Conservation (phyloP, 2,113 vertebrate species). For the Alouatta palliata region DNA sequence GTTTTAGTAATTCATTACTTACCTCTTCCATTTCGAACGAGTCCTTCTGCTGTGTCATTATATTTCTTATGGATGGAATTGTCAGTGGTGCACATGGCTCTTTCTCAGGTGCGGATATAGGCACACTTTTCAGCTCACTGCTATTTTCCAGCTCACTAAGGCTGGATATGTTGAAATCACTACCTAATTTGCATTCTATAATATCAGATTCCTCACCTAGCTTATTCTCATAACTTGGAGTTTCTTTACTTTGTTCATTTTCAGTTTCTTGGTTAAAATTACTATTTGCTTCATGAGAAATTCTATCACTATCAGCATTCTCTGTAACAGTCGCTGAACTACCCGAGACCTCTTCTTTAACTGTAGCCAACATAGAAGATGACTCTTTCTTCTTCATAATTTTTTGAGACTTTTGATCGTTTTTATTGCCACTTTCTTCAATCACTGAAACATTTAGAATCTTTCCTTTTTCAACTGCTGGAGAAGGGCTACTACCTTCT, state of each 20-base stretch:
- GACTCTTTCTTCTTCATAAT: slow-evolving; percentile 89
- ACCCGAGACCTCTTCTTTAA: slow-evolving; percentile 88
- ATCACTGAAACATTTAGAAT: slow-evolving; percentile 26
- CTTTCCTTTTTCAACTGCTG: slow-evolving; percentile 78
- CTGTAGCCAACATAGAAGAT: slow-evolving; percentile 86
- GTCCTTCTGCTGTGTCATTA: slow-evolving; percentile 89
- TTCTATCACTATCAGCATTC: not conserved
- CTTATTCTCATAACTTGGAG: slow-evolving; percentile 60
- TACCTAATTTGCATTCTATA: slow-evolving; percentile 48
- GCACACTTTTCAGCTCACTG: slow-evolving; percentile 62
- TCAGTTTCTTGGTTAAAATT: slow-evolving; percentile 35
- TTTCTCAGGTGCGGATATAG: slow-evolving; percentile 75
- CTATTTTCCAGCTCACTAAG: slow-evolving; percentile 54
- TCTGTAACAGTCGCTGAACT: slow-evolving; percentile 49
- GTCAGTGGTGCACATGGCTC: slow-evolving; percentile 77
- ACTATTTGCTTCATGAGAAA: slow-evolving; percentile 57
- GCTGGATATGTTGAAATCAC: slow-evolving; percentile 62
- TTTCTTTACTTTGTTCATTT: slow-evolving; percentile 55
- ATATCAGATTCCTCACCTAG: slow-evolving; percentile 55
- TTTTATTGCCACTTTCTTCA: slow-evolving; percentile 80
- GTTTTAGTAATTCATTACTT: slow-evolving; percentile 66
- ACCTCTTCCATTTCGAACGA: slow-evolving; percentile 99
- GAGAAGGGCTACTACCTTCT: slow-evolving; percentile 43
- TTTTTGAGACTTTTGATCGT: slow-evolving; percentile 85
- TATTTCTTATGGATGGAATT: slow-evolving; percentile 84